Evolutionary conservation across 2,113 vertebrate genomes (phyloP).

Genomic region (Neodon shergylaensis): DNA sequence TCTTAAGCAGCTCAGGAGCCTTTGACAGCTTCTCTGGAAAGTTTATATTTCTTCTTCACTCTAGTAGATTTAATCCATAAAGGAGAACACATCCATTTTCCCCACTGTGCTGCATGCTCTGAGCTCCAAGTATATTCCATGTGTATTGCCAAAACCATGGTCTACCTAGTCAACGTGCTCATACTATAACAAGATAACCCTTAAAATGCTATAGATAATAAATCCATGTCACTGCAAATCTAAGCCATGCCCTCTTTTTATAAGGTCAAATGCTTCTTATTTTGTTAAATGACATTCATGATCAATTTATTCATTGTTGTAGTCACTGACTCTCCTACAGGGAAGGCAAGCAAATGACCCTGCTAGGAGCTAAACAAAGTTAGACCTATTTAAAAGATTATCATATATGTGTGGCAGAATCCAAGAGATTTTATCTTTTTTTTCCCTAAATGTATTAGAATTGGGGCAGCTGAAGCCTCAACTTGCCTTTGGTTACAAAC

Average conservation of each 20-base stretch:
- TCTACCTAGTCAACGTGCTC: not conserved
- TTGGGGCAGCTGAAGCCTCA: not conserved
- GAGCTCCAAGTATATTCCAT: conserved; percentile 4
- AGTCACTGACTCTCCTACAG: not conserved
- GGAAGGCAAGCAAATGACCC: not conserved
- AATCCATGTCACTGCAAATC: no score
- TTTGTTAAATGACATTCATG: not conserved
- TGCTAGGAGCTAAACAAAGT: not conserved
- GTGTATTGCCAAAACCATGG: not conserved
- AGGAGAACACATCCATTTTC: accelerated
- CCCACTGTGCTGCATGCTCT: not conserved
- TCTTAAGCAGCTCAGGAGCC: not conserved
- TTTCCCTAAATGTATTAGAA: not conserved
- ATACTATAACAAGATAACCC: not conserved
- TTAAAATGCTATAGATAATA: not conserved
- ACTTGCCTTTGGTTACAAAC: not conserved
- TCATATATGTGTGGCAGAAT: not conserved
- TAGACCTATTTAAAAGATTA: not conserved
- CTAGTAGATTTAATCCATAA: not conserved
- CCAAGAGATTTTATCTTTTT: not conserved
- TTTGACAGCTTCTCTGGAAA: not conserved
- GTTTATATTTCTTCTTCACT: not conserved
- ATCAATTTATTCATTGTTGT: not conserved
- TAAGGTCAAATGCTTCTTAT: not conserved
- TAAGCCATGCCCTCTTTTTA: not conserved